A percentile compares a stretch with the other conserved stretches of the same genome.
Evolutionary conservation across 2,888 invertebrate species (phyloP).

Genomic region (Tetragonula carbonaria): DNA sequence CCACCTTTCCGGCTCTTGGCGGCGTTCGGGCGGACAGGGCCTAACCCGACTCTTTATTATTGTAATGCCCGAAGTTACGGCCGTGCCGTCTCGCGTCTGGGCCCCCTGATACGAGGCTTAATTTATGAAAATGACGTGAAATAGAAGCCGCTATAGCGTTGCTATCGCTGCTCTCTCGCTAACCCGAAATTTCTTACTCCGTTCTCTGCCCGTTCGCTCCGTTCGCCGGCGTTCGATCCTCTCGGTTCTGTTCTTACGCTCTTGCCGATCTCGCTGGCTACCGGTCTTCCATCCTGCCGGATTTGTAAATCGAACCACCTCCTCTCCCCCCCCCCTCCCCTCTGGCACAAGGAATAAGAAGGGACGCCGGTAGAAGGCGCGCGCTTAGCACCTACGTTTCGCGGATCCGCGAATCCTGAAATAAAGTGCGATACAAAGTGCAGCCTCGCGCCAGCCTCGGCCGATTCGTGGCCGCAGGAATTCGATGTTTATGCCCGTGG

Average conservation of each 20-base stretch:
- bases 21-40: conserved; percentile 52
- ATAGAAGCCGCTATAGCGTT: conserved; percentile 70
- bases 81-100: conserved; percentile 71
- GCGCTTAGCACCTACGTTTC: not conserved
- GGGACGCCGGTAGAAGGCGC: too few species aligned
- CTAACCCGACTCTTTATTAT: conserved; percentile 82
- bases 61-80: conserved; percentile 82
- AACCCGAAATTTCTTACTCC: conserved; percentile 66
- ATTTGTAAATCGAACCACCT: conserved; percentile 48
- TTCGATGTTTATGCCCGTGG: conserved; percentile 59
- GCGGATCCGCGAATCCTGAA: conserved; percentile 53
- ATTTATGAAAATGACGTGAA: conserved; percentile 80
- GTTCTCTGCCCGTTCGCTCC: not conserved
- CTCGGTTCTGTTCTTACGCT: conserved; percentile 48
- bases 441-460: not conserved
- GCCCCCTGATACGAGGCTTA: conserved; percentile 75
- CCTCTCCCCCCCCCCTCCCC: too few species aligned
- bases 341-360: not conserved
- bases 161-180: conserved; percentile 50
- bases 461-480: conserved; percentile 25
- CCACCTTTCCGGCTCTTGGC: conserved; percentile 40
- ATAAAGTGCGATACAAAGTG: conserved; percentile 53
- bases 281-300: conserved; percentile 59
- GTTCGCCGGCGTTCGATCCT: not conserved
- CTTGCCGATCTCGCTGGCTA: conserved; percentile 50